These are phyloP conservation scores for Nephrocerus scutellatus DNA, from an alignment of 2,888 invertebrate species.

Conservation along the genomic window DNA sequence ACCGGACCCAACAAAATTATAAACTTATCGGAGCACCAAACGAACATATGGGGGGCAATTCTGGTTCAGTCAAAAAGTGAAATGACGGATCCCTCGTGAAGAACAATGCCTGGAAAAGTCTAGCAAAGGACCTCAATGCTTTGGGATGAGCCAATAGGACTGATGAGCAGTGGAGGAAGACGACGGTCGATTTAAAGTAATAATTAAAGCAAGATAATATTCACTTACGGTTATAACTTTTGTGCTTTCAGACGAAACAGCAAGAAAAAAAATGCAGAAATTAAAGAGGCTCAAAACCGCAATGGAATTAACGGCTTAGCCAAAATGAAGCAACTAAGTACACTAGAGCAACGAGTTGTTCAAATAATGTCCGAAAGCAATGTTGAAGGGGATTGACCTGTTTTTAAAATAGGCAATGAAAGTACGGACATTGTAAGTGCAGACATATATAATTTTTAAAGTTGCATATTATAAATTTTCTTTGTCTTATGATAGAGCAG, in stretches of 20 bases:
- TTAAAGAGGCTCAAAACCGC: neutral
- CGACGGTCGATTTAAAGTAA: conserved; percentile 1
- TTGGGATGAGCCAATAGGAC: too few relatives aligned
- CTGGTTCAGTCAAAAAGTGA: too few relatives aligned
- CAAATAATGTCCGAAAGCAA: too few relatives aligned
- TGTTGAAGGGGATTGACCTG: neutral
- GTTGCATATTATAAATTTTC: neutral
- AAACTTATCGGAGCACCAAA: too few relatives aligned
- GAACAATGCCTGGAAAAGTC: conserved; percentile 1
- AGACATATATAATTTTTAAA: too few relatives aligned
- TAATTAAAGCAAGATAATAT: neutral
- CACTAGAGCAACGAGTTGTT: too few relatives aligned
- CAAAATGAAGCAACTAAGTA: neutral
- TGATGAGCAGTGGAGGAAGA: conserved; percentile 1
- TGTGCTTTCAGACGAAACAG: conserved; percentile 2
- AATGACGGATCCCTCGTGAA: neutral
- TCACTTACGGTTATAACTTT: neutral
- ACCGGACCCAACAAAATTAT: too few relatives aligned
- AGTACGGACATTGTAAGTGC: too few relatives aligned
- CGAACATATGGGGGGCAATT: too few relatives aligned
- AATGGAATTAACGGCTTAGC: neutral
- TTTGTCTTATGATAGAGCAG: neutral
- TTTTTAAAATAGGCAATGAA: conserved; percentile 1
- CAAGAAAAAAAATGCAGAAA: too few relatives aligned
- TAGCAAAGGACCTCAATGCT: conserved; percentile 1